These are phyloP conservation scores for Pocillopora verrucosa DNA, from an alignment of 64 coral and sea anemone genomes.

Conservation along the genomic window DNA sequence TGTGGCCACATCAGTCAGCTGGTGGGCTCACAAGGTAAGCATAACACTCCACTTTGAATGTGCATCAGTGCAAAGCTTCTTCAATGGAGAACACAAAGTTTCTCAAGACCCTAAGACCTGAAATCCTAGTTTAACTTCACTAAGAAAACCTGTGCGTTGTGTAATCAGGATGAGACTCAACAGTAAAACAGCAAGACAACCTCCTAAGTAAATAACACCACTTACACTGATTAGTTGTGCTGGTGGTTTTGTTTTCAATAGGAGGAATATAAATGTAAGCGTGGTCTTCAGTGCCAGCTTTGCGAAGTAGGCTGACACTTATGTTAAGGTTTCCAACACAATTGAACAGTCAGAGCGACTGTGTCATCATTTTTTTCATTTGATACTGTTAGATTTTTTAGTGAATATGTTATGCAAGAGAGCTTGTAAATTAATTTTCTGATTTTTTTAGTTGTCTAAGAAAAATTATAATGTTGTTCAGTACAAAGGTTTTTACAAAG, in stretches of 20 bases:
- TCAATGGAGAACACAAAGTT: not conserved
- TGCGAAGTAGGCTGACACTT: not conserved
- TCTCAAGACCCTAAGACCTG: no score
- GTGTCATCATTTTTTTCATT: no score
- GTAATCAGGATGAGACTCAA: no score
- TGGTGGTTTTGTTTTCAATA: not conserved
- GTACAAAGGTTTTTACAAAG: no score
- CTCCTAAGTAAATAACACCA: not conserved
- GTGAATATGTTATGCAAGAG: no score
- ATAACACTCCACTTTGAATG: not conserved
- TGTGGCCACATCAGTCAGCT: slow-evolving; percentile 95
- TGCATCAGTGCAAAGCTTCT: not conserved
- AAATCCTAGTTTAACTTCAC: no score
- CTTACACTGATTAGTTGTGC: not conserved
- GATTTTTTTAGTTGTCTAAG: no score
- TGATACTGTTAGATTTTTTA: no score
- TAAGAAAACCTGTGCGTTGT: no score
- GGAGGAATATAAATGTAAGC: slow-evolving; percentile 17
- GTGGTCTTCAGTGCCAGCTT: slow-evolving; percentile 17
- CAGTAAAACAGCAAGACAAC: not conserved
- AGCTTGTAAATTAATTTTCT: no score
- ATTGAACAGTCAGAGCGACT: not conserved
- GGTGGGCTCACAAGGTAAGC: slow-evolving; percentile 98
- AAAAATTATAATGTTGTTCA: no score
- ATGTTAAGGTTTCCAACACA: slow-evolving; percentile 8